Evolutionary conservation across 2,797 vertebrate genomes (phyloP), one percentile per base, ranked within the genome.

Genomic region (Molossus alvarezi): DNA sequence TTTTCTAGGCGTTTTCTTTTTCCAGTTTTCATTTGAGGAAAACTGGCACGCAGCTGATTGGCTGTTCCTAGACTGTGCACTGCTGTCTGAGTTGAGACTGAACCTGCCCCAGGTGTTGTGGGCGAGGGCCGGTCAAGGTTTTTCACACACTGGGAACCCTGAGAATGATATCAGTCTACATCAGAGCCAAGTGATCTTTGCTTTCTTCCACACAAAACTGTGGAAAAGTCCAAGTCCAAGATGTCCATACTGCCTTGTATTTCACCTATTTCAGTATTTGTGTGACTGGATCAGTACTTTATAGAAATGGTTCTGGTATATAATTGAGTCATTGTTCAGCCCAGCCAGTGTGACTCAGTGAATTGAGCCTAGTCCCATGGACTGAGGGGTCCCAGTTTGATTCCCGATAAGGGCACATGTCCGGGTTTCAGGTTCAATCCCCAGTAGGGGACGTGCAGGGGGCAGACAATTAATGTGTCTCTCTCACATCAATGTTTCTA

Each of bases 161-260:
- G 96, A 97, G 91, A 79, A 92, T 67, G 41, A 0, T 65, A 48
- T 67, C 3, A 11, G 1, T 53, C 62, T 64, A 1, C 29, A 21
- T 92, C 15, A 90, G 88, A 96, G 94, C 95, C 83, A 96, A 97
- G 92, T 58, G n/a, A 37, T 69, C 37, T 51, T 69, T 95, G 51
- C 55, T 93, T 96, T 75, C 76, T 67, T 62, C 73, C 88, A 80
- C 84, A 41, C 29, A 33, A 33, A 57, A 53, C 58, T 90, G 21
- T 64, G 86, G 41, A 45, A 45, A 87, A 76, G 53, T 85, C 10
- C 79, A 73, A 88, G 48, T n/a, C 33, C 29, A 69, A 57, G 71
- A 57, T 53, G 18, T 69, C 33, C 64, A 6, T 80, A 18, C 21
- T 75, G 18, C 90, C 95, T 95, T 53, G 3, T 88, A 83, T 55